Evolutionary conservation across 64 coral and sea anemone species (phyloP).

Genomic region (Actinia tenebrosa): DNA sequence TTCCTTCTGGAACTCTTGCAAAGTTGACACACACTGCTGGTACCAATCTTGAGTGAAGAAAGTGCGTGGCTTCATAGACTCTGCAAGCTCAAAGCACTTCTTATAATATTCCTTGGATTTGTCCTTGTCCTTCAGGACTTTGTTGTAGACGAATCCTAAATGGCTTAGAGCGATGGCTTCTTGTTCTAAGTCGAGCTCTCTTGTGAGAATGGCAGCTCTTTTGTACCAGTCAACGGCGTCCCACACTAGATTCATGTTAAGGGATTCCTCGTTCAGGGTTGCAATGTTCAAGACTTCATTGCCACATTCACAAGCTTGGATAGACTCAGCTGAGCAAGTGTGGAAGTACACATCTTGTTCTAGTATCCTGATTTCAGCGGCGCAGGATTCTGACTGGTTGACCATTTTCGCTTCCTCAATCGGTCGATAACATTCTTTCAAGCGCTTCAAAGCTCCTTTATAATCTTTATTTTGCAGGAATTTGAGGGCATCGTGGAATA

Average conservation of each 20-base stretch:
- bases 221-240: slow-evolving; percentile 90
- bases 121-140: slow-evolving; percentile 40
- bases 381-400: neutral
- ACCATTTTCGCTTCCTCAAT: slow-evolving; percentile 60
- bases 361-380: slow-evolving; percentile 21
- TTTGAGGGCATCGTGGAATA: slow-evolving; percentile 64
- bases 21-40: slow-evolving; percentile 40
- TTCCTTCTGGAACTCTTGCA: slow-evolving; percentile 48
- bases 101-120: slow-evolving; percentile 74
- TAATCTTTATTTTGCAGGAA: slow-evolving; percentile 23
- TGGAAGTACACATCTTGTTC: slow-evolving; percentile 70
- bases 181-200: slow-evolving; percentile 71
- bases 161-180: slow-evolving; percentile 67
- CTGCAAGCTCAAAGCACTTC: slow-evolving; percentile 43
- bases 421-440: slow-evolving; percentile 65
- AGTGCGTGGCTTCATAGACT: slow-evolving; percentile 67
- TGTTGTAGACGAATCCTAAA: slow-evolving; percentile 68
- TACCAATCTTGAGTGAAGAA: slow-evolving; percentile 58
- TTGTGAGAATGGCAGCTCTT: slow-evolving; percentile 61
- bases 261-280: slow-evolving; percentile 37
- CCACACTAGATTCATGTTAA: slow-evolving; percentile 60
- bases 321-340: slow-evolving; percentile 45
- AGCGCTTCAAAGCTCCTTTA: slow-evolving; percentile 11
- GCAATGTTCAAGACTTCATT: slow-evolving; percentile 39
- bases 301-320: slow-evolving; percentile 58